These are phyloP conservation scores for Eulacestoma nigropectus DNA, from an alignment of 2,113 vertebrate genomes.

Conservation along the genomic window DNA sequence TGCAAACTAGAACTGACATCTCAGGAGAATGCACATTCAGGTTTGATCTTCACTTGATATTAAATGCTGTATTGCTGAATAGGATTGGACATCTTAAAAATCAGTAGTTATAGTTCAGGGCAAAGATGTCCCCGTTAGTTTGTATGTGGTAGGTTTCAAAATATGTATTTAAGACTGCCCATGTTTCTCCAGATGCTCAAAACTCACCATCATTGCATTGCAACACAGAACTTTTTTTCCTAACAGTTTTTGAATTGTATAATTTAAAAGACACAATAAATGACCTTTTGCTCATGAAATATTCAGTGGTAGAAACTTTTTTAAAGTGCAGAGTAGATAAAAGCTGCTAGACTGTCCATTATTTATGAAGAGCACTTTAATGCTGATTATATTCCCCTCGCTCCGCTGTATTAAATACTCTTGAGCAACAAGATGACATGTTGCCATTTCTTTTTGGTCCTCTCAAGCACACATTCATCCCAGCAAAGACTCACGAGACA, in stretches of 20 bases:
- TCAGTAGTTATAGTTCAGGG: neutral
- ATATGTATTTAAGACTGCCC: neutral
- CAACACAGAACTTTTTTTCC: neutral
- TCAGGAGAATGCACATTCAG: neutral
- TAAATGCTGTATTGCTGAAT: neutral
- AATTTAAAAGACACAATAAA: conserved; percentile 24
- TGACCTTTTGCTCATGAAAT: conserved; percentile 48
- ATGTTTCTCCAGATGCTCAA: neutral
- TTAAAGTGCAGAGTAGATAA: conserved; percentile 40
- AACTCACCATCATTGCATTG: neutral
- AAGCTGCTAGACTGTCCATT: conserved; percentile 32
- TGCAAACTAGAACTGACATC: neutral
- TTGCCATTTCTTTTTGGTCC: neutral
- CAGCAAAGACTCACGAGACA: neutral
- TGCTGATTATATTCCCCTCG: neutral
- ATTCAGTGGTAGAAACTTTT: conserved; percentile 42
- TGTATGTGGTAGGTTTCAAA: neutral
- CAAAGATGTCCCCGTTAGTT: neutral
- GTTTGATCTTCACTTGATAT: neutral
- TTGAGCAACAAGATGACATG: neutral
- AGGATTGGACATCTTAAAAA: neutral
- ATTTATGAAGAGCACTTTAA: conserved; percentile 47
- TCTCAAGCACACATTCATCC: neutral
- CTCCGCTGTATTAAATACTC: neutral
- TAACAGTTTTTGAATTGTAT: conserved; percentile 9